Percentiles rank a stretch among this genome's conserved stretches.
Conservation (phyloP, 2,888 invertebrate species). For the Syritta pipiens region DNA sequence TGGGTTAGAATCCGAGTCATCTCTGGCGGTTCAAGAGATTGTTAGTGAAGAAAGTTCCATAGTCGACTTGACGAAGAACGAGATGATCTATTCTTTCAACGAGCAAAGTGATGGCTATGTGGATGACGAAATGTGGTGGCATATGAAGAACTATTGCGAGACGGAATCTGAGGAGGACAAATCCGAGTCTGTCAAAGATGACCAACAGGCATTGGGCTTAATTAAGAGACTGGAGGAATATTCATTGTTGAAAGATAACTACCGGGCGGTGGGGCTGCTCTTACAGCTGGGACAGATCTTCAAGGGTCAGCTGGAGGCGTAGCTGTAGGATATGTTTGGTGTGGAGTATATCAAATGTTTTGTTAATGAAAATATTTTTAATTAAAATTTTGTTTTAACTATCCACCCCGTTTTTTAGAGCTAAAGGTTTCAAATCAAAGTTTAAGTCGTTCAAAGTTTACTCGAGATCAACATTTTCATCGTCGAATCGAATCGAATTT, state of each 20-base stretch:
- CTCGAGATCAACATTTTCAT: too few species aligned
- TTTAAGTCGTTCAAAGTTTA: too few species aligned
- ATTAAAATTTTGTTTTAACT: too few species aligned
- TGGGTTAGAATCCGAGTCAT: not conserved
- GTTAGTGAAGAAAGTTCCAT: not conserved
- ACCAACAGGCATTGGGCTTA: slow-evolving; percentile 74
- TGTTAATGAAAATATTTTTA: too few species aligned
- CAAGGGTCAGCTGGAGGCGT: slow-evolving; percentile 62
- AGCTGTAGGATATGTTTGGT: not conserved
- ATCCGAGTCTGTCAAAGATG: slow-evolving; percentile 49
- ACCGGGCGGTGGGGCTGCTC: slow-evolving; percentile 76
- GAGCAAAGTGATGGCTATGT: slow-evolving; percentile 18
- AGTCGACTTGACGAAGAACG: not conserved
- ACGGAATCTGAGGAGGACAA: not conserved
- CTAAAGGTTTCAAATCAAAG: too few species aligned
- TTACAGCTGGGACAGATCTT: slow-evolving; percentile 75
- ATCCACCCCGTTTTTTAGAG: too few species aligned
- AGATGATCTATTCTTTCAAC: slow-evolving; percentile 25
- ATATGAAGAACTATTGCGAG: slow-evolving; percentile 16
- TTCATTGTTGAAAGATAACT: slow-evolving; percentile 75
- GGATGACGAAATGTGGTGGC: not conserved
- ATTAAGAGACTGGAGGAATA: slow-evolving; percentile 77
- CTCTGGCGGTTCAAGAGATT: not conserved
- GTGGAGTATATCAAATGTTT: too few species aligned
- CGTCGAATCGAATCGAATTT: too few species aligned